Percentiles rank a stretch among this genome's conserved stretches.
Evolutionary conservation across 2,113 vertebrate species (phyloP).

Genomic region (Scopus umbretta): DNA sequence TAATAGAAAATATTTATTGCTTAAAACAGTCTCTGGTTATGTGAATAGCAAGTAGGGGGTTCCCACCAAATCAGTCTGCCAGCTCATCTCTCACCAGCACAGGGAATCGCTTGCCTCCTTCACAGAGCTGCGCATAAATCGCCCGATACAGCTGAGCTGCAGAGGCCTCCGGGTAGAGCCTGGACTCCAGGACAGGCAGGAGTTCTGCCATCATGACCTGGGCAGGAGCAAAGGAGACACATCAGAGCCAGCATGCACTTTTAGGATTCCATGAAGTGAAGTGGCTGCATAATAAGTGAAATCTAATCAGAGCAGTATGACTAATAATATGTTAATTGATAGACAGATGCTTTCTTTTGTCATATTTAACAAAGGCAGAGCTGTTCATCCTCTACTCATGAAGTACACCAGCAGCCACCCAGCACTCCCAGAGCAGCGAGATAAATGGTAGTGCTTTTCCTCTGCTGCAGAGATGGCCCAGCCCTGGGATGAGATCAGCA

Average conservation of each 20-base stretch:
- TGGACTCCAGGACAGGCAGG: constrained; percentile 64
- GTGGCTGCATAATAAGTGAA: neutral
- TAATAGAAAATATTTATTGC: constrained; percentile 14
- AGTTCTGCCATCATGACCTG: constrained; percentile 81
- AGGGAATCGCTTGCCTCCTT: constrained; percentile 80
- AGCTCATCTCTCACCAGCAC: constrained; percentile 80
- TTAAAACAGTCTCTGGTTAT: neutral
- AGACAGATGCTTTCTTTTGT: neutral
- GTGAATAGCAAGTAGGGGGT: neutral
- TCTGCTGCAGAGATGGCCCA: neutral
- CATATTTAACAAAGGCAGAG: neutral
- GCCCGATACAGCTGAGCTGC: constrained; percentile 69
- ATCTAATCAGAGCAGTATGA: neutral
- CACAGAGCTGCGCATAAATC: constrained; percentile 81
- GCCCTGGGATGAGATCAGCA: neutral
- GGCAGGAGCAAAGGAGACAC: neutral
- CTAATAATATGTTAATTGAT: neutral
- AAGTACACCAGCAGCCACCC: neutral
- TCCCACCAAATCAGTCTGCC: constrained; percentile 34
- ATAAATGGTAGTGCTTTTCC: neutral
- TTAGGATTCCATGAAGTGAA: neutral
- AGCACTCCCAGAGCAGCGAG: neutral
- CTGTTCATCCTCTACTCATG: neutral
- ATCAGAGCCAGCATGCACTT: neutral
- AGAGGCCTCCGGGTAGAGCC: neutral